These are phyloP conservation scores for Clarias magur DNA, from an alignment of 2,113 vertebrate genomes.

Conservation along the genomic window DNA sequence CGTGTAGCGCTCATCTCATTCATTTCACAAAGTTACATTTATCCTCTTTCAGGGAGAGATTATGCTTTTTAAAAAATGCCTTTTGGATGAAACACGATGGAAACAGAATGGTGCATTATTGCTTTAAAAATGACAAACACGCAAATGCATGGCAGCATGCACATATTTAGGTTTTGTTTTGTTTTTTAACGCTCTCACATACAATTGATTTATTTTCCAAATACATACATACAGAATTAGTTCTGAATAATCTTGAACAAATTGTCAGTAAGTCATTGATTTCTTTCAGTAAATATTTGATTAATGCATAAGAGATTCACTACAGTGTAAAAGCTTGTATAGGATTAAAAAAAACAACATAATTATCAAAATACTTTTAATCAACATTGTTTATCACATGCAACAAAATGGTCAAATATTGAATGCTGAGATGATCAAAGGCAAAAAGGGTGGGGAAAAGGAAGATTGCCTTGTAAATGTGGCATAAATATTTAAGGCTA, in stretches of 20 bases:
- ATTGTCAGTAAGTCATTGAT: not conserved
- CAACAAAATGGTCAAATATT: not conserved
- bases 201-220: not conserved
- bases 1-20: constrained; percentile 12
- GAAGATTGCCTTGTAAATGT: not conserved
- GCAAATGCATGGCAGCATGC: not conserved
- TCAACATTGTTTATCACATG: not conserved
- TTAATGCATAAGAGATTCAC: not conserved
- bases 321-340: not conserved
- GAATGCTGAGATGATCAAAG: not conserved
- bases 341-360: not conserved
- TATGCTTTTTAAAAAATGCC: not conserved
- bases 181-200: not conserved
- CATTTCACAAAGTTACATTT: constrained; percentile 6
- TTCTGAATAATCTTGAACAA: not conserved
- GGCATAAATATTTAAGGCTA: no score
- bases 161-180: not conserved
- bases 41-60: not conserved
- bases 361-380: not conserved
- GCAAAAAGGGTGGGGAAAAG: not conserved
- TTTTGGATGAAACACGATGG: not conserved
- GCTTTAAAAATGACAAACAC: not conserved
- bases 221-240: not conserved
- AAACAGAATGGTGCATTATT: not conserved
- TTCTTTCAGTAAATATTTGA: not conserved